These are phyloP conservation scores for Acridotheres tristis DNA, from an alignment of 2,797 vertebrate species.

Conservation along the genomic window DNA sequence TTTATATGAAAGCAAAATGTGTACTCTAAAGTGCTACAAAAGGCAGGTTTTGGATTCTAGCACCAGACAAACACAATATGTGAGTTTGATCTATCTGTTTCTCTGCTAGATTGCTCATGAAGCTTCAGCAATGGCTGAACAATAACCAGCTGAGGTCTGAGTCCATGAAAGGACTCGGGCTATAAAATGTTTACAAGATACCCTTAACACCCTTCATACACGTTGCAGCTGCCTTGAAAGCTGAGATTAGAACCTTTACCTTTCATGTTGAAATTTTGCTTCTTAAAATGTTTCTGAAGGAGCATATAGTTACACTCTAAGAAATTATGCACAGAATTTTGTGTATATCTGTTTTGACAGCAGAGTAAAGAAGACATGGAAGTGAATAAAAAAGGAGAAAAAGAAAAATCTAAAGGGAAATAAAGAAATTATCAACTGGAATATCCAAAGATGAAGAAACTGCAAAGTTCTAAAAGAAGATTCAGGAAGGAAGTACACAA, in stretches of 20 bases:
- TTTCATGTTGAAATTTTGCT: not conserved
- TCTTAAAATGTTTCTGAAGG: not conserved
- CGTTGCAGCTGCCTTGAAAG: not conserved
- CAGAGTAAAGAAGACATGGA: slow-evolving; percentile 69
- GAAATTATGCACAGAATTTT: not conserved
- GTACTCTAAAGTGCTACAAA: not conserved
- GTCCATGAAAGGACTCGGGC: not conserved
- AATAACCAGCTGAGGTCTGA: not conserved
- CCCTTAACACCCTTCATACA: not conserved
- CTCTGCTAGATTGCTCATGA: accelerated
- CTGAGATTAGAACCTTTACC: not conserved
- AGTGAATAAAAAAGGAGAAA: slow-evolving; percentile 48
- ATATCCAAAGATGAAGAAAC: slow-evolving; percentile 42
- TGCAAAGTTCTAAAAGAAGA: slow-evolving; percentile 48
- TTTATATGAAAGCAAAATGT: not conserved
- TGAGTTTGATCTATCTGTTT: not conserved
- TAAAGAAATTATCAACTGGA: slow-evolving; percentile 34
- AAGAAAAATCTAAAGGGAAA: slow-evolving; percentile 56
- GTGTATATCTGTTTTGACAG: slow-evolving; percentile 16
- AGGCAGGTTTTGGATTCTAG: not conserved
- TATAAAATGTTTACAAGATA: not conserved
- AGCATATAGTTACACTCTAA: not conserved
- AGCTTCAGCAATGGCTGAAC: not conserved
- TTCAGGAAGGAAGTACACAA: slow-evolving; percentile 36
- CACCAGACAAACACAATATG: not conserved